Base-by-base conservation (phyloP, 2,797 vertebrate species). In the Argya squamiceps region DNA sequence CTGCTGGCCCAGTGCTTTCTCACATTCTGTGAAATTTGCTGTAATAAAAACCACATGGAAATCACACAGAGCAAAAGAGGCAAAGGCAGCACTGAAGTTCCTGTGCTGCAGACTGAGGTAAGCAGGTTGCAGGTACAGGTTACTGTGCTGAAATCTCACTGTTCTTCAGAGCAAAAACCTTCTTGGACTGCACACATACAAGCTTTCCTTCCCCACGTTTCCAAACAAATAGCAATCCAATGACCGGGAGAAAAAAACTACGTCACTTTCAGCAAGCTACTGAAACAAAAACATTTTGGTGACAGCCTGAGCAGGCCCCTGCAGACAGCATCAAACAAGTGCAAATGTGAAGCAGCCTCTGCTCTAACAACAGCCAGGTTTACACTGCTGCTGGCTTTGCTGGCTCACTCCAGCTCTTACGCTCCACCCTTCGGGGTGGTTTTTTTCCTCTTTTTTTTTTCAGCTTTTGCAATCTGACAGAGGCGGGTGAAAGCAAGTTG, bases 381-480 rank as follows among this genome's bases (percentile, higher is more conserved):
- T 52, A 10, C n/a, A 12, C 49, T 9, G 68, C 58, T 74, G 43
- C 22, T 36, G 64, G 6, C 34, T 55, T 23, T 69, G 65, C 74
- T 69, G 1, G 0, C 64, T 92, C 87, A 3, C 49, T 71, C 47
- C 56, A 30, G 65, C 69, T 77, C 70, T 69, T 5, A 6, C 0
- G 93, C 95, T 97, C 95, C 94, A 65, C 96, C 89, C 92, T 92
- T 87, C 11, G 49, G 14, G 29, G 9, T 32, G 3, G 29, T 20
- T 24, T 9, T 29, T 21, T 29, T 22, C 7, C 8, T 22, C 16
- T 19, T 26, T 44, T 24, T 20, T 20, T 44, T 19, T 41, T 82
- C 50, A 56, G 71, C 53, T 85, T 65, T 83, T 83, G 80, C 77
- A 84, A 29, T 93, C 88, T 79, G 88, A 60, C 19, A 63, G 64